Percentiles rank a stretch among this genome's conserved stretches.
Conservation (phyloP, 2,113 vertebrate genomes). For the Halcyon senegalensis region DNA sequence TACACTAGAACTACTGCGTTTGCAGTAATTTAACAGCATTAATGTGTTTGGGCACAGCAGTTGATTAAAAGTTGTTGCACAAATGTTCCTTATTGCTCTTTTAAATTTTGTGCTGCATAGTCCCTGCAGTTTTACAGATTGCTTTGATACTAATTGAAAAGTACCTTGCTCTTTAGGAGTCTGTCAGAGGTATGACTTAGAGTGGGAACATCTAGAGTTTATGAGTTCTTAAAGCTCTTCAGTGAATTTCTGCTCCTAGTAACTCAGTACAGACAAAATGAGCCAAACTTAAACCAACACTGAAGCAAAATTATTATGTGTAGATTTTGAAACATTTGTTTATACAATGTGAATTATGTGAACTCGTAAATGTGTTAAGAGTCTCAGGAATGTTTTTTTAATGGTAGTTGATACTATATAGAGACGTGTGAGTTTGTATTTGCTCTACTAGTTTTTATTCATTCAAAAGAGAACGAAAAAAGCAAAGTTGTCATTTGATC, state of each 20-base stretch:
- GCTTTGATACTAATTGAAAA: conserved; percentile 78
- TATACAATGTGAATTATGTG: conserved; percentile 60
- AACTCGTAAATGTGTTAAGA: conserved; percentile 54
- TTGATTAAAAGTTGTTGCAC: conserved; percentile 86
- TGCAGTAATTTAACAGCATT: conserved; percentile 75
- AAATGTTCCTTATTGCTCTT: conserved; percentile 79
- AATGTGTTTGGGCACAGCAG: conserved; percentile 77
- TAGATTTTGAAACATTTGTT: conserved; percentile 38
- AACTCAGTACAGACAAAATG: conserved; percentile 33
- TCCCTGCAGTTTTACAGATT: conserved; percentile 74
- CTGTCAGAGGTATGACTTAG: conserved; percentile 57
- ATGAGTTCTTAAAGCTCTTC: conserved; percentile 61
- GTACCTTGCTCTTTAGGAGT: conserved; percentile 65
- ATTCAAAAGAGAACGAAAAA: not conserved
- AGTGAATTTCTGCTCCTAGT: conserved; percentile 62
- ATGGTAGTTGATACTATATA: conserved; percentile 19
- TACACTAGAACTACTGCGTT: conserved; percentile 74
- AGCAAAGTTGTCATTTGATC: conserved; percentile 1
- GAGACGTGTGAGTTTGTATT: conserved; percentile 2
- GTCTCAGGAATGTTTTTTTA: conserved; percentile 50
- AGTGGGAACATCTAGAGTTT: conserved; percentile 19
- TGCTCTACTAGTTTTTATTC: conserved; percentile 18
- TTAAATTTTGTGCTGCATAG: conserved; percentile 71
- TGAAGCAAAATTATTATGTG: conserved; percentile 40
- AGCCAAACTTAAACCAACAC: conserved; percentile 39